Evolutionary conservation across 2,113 vertebrate genomes (phyloP).

Genomic region (Spilogale gracilis): DNA sequence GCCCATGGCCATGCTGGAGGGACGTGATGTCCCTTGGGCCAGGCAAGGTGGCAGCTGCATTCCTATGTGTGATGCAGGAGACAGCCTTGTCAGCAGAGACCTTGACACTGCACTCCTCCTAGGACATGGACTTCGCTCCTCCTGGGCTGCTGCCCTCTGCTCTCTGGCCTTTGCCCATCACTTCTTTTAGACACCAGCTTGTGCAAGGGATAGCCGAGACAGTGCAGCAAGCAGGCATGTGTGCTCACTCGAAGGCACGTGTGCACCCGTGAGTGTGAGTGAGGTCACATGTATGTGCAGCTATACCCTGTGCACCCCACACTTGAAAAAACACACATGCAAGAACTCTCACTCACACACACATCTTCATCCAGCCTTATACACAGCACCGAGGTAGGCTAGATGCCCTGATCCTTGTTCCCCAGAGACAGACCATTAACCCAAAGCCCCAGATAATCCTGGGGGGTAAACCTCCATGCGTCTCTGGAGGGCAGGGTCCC

Average conservation of each 20-base stretch:
- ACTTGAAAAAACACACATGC: background rate
- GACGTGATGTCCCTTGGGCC: background rate
- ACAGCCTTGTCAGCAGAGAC: background rate
- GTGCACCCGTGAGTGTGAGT: accelerated
- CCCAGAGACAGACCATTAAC: background rate
- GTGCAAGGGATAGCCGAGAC: background rate
- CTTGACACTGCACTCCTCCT: background rate
- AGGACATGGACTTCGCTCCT: background rate
- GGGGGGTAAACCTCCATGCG: background rate
- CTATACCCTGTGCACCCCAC: too few species aligned
- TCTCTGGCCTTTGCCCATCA: background rate
- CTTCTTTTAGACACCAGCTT: background rate
- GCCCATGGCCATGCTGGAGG: background rate
- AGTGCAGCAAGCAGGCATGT: background rate
- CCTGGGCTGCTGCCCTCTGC: background rate
- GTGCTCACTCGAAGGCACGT: background rate
- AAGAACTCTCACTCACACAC: too few species aligned
- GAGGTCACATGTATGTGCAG: background rate
- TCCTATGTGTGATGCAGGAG: background rate
- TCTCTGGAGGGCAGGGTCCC: background rate
- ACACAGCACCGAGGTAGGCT: background rate
- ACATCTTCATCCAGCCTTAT: background rate
- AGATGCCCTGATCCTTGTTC: background rate
- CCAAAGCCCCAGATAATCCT: background rate
- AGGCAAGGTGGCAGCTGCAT: background rate